Conservation (phyloP, 2,113 vertebrate species). For the Sander vitreus region DNA sequence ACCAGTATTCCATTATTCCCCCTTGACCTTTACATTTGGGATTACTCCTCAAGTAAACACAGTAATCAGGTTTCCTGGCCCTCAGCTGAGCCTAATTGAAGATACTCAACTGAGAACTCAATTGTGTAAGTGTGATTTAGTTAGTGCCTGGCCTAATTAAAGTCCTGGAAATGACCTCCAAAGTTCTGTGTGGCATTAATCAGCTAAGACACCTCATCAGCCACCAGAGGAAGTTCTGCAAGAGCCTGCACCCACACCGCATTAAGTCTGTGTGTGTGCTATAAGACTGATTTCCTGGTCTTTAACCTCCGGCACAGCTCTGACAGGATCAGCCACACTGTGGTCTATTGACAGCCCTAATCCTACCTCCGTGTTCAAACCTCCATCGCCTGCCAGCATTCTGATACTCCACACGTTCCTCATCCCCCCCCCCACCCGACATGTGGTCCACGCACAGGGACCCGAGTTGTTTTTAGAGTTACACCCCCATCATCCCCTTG, state of each 20-base stretch:
- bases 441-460: slow-evolving; percentile 58
- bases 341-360: slow-evolving; percentile 75
- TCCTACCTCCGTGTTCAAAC: slow-evolving; percentile 73
- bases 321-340: slow-evolving; percentile 78
- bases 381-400: slow-evolving; percentile 56
- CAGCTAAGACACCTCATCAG: slow-evolving; percentile 77
- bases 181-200: slow-evolving; percentile 75
- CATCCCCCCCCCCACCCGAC: slow-evolving; percentile 48
- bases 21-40: slow-evolving; percentile 68
- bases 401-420: slow-evolving; percentile 69
- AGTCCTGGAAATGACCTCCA: slow-evolving; percentile 78
- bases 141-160: slow-evolving; percentile 76
- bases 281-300: slow-evolving; percentile 66
- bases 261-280: slow-evolving; percentile 36
- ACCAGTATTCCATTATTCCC: slow-evolving; percentile 39
- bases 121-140: slow-evolving; percentile 79
- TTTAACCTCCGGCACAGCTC: slow-evolving; percentile 66
- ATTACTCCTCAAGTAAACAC: slow-evolving; percentile 61
- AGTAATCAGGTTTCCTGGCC: slow-evolving; percentile 74
- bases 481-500: slow-evolving; percentile 13
- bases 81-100: slow-evolving; percentile 71
- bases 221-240: slow-evolving; percentile 57
- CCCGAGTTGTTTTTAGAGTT: slow-evolving; percentile 64
- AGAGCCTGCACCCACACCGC: slow-evolving; percentile 43
- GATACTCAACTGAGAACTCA: slow-evolving; percentile 72